These are phyloP conservation scores for Ophraella communa DNA, from an alignment of 2,888 invertebrate genomes.

Conservation along the genomic window DNA sequence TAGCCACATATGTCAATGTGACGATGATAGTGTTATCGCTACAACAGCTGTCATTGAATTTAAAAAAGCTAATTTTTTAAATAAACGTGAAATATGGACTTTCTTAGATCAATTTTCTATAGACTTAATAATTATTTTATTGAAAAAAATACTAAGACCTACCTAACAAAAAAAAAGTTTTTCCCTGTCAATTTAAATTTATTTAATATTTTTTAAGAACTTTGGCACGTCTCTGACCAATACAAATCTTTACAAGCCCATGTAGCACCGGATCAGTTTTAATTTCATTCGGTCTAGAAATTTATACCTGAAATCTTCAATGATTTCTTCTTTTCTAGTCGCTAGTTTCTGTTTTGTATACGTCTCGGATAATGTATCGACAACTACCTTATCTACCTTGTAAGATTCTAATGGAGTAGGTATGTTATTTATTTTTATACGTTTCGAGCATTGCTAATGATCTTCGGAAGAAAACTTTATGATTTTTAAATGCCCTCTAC, in stretches of 20 bases:
- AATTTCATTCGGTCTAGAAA: conserved; percentile 48
- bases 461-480: conserved; percentile 50
- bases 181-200: too few species aligned
- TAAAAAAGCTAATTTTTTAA: too few species aligned
- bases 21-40: too few species aligned
- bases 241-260: conserved; percentile 61
- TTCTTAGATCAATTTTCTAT: too few species aligned
- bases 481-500: conserved; percentile 51
- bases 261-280: conserved; percentile 57
- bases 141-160: too few species aligned
- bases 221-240: conserved; percentile 36
- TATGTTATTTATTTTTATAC: conserved; percentile 59
- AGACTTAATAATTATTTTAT: too few species aligned
- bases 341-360: conserved; percentile 17
- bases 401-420: conserved; percentile 60
- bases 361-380: conserved; percentile 60
- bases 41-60: too few species aligned
- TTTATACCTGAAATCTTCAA: conserved; percentile 19
- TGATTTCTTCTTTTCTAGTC: conserved; percentile 20
- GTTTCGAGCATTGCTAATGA: conserved; percentile 55
- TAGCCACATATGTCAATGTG: too few species aligned
- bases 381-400: conserved; percentile 59
- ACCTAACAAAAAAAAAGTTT: too few species aligned
- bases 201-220: background rate
- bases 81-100: too few species aligned